These are phyloP conservation scores for Drosophila elegans DNA, from an alignment of 1,140 invertebrate species.

Conservation along the genomic window DNA sequence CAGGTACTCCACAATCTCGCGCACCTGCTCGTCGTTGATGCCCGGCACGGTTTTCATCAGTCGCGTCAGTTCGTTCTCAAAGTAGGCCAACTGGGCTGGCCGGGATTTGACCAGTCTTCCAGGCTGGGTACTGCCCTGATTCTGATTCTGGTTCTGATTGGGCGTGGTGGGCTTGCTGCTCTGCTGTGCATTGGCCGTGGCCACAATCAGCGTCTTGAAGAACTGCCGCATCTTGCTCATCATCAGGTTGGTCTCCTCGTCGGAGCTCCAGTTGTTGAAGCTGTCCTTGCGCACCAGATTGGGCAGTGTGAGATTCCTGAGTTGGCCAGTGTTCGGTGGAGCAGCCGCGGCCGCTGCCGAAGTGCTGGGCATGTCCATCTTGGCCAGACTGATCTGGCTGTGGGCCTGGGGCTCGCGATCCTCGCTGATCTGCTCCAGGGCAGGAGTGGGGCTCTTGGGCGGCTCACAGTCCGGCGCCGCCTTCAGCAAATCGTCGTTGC, in stretches of 20 bases:
- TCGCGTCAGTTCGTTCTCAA: conserved; percentile 94
- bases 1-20: conserved; percentile 95
- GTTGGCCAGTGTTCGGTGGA: conserved; percentile 4
- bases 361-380: conserved; percentile 61
- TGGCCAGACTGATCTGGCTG: conserved; percentile 62
- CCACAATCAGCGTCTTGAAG: conserved; percentile 94
- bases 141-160: conserved; percentile 82
- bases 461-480: conserved; percentile 86
- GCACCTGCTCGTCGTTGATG: conserved; percentile 94
- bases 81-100: conserved; percentile 93
- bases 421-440: conserved; percentile 73
- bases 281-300: conserved; percentile 90
- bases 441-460: conserved; percentile 69
- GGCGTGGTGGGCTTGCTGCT: conserved; percentile 85
- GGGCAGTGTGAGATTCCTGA: conserved; percentile 66
- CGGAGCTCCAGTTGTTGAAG: conserved; percentile 96
- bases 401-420: conserved; percentile 76
- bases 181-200: conserved; percentile 87
- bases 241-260: conserved; percentile 97
- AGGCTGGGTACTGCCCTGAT: conserved; percentile 85
- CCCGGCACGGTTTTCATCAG: conserved; percentile 97
- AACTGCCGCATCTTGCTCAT: conserved; percentile 97
- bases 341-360: conserved; percentile 16
- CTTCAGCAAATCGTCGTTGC: conserved; percentile 93
- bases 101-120: conserved; percentile 80